Conservation (phyloP, 2,888 invertebrate genomes). For the Papilio gigon region DNA sequence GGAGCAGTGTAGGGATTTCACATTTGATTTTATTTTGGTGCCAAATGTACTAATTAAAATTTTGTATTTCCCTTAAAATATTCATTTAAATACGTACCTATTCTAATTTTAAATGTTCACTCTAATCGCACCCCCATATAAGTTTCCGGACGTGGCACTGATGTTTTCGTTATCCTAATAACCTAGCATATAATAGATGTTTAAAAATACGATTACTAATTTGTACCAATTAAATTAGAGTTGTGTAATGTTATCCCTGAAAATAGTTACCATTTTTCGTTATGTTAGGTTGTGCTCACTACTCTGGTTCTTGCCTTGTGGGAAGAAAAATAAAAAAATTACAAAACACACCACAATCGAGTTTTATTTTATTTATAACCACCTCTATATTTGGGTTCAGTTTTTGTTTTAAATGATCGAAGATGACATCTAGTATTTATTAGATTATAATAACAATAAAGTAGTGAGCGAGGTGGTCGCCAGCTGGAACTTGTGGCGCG, state of each 20-base stretch:
- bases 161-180: constrained; percentile 31
- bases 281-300: constrained; percentile 77
- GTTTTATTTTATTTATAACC: constrained; percentile 56
- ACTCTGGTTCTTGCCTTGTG: constrained; percentile 79
- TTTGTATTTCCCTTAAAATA: constrained; percentile 34
- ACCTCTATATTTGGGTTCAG: constrained; percentile 38
- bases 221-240: constrained; percentile 53
- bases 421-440: constrained; percentile 16
- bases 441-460: constrained; percentile 57
- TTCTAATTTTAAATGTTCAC: constrained; percentile 5
- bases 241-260: constrained; percentile 71
- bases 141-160: constrained; percentile 44
- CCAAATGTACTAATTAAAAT: constrained; percentile 45
- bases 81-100: neutral
- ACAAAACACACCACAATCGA: constrained; percentile 67
- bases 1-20: constrained; percentile 74
- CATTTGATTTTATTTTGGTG: constrained; percentile 55
- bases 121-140: neutral
- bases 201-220: constrained; percentile 23
- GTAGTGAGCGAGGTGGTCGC: constrained; percentile 74
- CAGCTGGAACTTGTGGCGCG: constrained; percentile 63
- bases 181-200: constrained; percentile 16
- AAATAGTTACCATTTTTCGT: constrained; percentile 81
- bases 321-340: constrained; percentile 79
- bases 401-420: neutral